Evolutionary conservation across 1,140 invertebrate genomes (phyloP), one percentile per base, ranked within the genome.

Genomic region (Nymphalis io): DNA sequence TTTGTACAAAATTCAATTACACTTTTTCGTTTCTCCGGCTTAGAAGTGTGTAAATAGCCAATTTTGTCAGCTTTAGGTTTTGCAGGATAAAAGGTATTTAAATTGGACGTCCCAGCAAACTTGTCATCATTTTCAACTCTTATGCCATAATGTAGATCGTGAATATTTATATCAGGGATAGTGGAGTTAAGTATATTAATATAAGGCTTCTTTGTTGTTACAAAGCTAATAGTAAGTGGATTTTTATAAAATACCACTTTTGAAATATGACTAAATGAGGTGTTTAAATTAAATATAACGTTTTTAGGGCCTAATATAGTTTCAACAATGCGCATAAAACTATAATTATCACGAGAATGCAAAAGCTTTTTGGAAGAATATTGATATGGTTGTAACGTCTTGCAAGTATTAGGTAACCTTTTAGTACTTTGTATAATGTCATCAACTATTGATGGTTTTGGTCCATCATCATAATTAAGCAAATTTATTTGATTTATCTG

Each of bases 11-110:
- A 64, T 38, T 63, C 48, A 40, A 27, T 8, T 27, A 23, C 13
- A 2, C 12, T 44, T 68, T 73, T 65, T 39, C 58, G n/a, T 21
- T 48, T 73, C 33, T 48, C 57, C 0, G 21, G 4, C 4, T 55
- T 55, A 27, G 51, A 27, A n/a, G 13, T 27, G 23, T 12, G 13
- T 13, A 13, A 12, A 55, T 6, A 10, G 13, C 27, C 10, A 12
- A 0, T 21, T 20, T 20, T 16, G 21, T 12, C 16, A 51, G 21
- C 27, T 13, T n/a, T 55, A 6, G 21, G 5, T 20, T 55, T 55
- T 20, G 46, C 12, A 55, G 51, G 2, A 55, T 27, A 27, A 12
- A 21, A 2, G 18, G 13, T 27, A 55, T 55, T 27, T 15, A 55
- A 55, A 6, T 27, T 27, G 27, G 51, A 23, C 13, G 51, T 27